Base-by-base conservation (phyloP, 1,140 invertebrate genomes). In the Polypedilum vanderplanki region DNA sequence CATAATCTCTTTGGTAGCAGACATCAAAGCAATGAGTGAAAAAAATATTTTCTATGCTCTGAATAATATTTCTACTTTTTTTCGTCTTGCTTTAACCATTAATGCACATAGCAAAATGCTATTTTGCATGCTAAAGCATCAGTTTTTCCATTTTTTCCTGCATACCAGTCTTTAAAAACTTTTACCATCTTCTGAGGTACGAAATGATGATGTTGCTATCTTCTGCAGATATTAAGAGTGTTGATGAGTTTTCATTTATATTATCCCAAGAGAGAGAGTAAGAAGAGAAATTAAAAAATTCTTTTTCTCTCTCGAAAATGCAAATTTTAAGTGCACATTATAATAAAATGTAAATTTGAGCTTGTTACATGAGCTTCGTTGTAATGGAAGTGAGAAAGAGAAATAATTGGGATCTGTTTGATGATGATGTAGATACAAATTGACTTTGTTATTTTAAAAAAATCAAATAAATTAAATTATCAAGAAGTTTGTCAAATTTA, bases 321-420 rank as follows among this genome's bases (percentile, higher is more conserved):
- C 46, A 57, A 57, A 57, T 57, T 57, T 33, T 57, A n/a, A 57
- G 46, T 57, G 46, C 46, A 57, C n/a, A 57, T 57, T 57, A 57
- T n/a, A n/a, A 12, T 57, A 57, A 57, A 57, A 57, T 57, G 46
- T 57, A 57, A 57, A 57, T 57, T 57, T 15, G 4, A 57, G 46
- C 46, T 57, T 57, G 46, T 57, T n/a, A 57, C 12, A n/a, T n/a
- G n/a, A 12, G 10, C 15, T 57, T 8, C 10, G 3, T 33, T 33
- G 24, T 33, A 33, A 33, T 33, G 24, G 24, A 33, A 33, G 24
- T 1, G 24, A 33, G 24, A 33, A 33, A 5, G 5, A 33, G 5
- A 33, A 33, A 33, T 33, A 33, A 33, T 33, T 33, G 24, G 24
- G 24, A 33, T 5, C 5, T 5, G 24, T 33, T 33, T 3, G 5